phyloP scores from a whole-genome alignment of 2,797 vertebrate genomes.

The Erithacus rubecula region DNA sequence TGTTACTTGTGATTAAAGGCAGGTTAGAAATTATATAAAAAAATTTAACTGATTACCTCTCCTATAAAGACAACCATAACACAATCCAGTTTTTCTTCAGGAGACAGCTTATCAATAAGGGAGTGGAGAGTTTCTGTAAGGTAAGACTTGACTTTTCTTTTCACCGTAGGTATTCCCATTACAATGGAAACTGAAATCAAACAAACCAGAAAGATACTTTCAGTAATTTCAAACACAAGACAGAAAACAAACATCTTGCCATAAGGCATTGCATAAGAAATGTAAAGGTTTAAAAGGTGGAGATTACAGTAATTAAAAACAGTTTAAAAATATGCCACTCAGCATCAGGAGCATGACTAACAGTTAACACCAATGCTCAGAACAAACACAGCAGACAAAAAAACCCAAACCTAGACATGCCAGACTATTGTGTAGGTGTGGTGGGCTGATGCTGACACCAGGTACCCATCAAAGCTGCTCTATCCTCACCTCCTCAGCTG shows the following conservation, averaged over 20 bases:
- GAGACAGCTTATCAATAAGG: constrained; percentile 94
- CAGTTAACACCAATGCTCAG: not conserved
- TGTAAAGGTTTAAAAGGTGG: not conserved
- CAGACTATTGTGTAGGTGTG: not conserved
- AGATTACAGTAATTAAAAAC: not conserved
- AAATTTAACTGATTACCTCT: constrained; percentile 85
- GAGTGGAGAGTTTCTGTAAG: constrained; percentile 95
- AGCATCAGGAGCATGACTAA: not conserved
- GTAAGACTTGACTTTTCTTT: constrained; percentile 97
- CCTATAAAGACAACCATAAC: constrained; percentile 96
- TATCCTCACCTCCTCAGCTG: not conserved
- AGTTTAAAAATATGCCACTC: not conserved
- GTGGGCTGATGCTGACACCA: not conserved
- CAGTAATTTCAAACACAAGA: constrained; percentile 12
- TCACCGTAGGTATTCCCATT: constrained; percentile 99
- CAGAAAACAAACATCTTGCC: not conserved
- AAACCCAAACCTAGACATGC: not conserved
- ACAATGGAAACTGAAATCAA: constrained; percentile 92
- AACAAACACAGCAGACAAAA: not conserved
- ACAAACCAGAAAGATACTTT: constrained; percentile 52
- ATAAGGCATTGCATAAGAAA: not conserved
- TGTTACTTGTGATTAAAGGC: not conserved
- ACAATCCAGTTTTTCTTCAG: constrained; percentile 95
- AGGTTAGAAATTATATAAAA: not conserved
- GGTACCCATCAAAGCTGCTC: not conserved